A percentile compares a stretch with the other conserved stretches of the same genome.
Evolutionary conservation across 2,888 invertebrate species (phyloP).

Genomic region (Stictocephala bisonia): DNA sequence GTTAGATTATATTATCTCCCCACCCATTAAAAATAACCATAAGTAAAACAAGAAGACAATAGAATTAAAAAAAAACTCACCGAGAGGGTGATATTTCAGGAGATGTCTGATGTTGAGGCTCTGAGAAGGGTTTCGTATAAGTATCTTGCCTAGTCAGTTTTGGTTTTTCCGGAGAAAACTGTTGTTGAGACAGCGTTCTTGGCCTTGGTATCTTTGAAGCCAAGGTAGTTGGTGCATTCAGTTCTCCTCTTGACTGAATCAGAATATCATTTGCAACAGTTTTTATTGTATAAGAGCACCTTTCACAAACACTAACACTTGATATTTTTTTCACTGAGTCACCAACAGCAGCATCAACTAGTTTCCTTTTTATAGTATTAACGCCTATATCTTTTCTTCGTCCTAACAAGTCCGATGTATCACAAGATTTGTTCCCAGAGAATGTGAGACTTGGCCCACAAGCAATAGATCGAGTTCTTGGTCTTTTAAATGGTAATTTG

Average conservation of each 20-base stretch:
- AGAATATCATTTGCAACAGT: conserved; percentile 66
- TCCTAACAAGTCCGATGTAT: conserved; percentile 49
- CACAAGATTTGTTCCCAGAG: conserved; percentile 47
- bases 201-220: conserved; percentile 50
- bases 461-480: conserved; percentile 57
- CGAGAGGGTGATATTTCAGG: background rate
- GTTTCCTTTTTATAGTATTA: conserved; percentile 64
- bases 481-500: conserved; percentile 64
- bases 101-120: too few relatives aligned
- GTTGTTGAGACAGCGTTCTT: conserved; percentile 20
- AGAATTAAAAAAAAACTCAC: conserved; percentile 6
- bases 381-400: conserved; percentile 54
- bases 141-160: conserved; percentile 50
- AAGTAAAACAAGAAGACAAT: too few relatives aligned
- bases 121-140: conserved; percentile 45
- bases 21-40: too few relatives aligned
- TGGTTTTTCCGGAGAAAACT: conserved; percentile 15
- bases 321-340: conserved; percentile 62
- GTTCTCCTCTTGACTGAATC: conserved; percentile 56
- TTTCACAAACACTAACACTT: conserved; percentile 66
- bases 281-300: conserved; percentile 70
- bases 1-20: too few relatives aligned
- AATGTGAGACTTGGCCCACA: conserved; percentile 35
- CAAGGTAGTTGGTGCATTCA: background rate
- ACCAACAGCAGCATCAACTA: conserved; percentile 68